These are phyloP conservation scores for Amphilophus citrinellus DNA, from an alignment of 2,113 vertebrate species.

Conservation along the genomic window DNA sequence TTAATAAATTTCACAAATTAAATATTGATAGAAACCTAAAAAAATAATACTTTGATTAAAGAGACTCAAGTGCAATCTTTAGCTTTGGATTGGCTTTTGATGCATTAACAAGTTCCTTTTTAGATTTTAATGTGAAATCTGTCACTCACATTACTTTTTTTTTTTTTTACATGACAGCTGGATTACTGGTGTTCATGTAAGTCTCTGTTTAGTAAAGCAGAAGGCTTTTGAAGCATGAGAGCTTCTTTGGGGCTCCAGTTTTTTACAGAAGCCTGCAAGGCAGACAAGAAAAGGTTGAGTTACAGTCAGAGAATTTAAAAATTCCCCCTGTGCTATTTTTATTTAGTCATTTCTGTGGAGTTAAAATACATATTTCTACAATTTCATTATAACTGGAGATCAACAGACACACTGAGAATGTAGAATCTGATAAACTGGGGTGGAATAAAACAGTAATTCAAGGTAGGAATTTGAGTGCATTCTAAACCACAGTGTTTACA, in stretches of 20 bases:
- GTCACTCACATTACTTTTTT: not conserved
- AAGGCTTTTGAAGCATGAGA: not conserved
- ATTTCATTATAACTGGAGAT: not conserved
- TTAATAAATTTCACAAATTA: not conserved
- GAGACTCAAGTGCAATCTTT: not conserved
- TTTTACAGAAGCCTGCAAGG: not conserved
- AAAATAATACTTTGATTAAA: not conserved
- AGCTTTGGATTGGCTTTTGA: not conserved
- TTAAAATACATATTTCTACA: not conserved
- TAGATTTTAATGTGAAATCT: not conserved
- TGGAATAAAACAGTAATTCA: not conserved
- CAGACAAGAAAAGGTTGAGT: not conserved
- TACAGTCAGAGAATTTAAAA: not conserved
- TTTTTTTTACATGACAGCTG: too few relatives aligned
- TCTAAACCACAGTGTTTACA: not conserved
- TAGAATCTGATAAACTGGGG: not conserved
- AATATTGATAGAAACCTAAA: not conserved
- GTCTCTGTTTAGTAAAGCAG: not conserved
- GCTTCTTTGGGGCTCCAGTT: not conserved
- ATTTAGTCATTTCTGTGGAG: not conserved
- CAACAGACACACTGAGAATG: not conserved
- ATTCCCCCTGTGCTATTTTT: accelerated
- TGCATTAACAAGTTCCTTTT: not conserved
- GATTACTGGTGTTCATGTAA: not conserved
- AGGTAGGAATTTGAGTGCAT: not conserved